These are phyloP conservation scores for Apostichopus japonicus DNA, from an alignment of 35 echinoderm and acorn worm genomes.

Conservation along the genomic window DNA sequence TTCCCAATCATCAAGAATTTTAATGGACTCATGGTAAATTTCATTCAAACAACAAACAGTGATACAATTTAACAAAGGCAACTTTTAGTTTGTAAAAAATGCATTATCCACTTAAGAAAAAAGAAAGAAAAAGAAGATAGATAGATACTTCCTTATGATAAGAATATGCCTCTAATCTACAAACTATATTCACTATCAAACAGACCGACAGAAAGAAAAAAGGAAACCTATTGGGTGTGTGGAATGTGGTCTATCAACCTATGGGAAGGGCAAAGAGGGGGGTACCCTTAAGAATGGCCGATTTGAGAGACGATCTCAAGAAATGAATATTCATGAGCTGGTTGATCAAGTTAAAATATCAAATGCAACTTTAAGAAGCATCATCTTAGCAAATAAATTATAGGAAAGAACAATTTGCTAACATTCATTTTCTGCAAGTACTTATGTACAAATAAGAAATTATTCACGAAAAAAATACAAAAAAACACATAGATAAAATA, in stretches of 20 bases:
- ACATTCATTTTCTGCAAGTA: not conserved
- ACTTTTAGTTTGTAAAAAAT: slow-evolving; percentile 10
- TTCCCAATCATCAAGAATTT: slow-evolving; percentile 14
- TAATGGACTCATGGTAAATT: slow-evolving; percentile 3
- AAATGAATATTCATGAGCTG: no score
- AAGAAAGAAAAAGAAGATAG: no score
- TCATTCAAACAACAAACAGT: slow-evolving; percentile 11
- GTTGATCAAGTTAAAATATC: no score
- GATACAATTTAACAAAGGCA: slow-evolving; percentile 9
- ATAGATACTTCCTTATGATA: not conserved
- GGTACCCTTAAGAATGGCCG: not conserved
- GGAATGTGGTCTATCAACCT: not conserved
- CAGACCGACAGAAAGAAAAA: not conserved
- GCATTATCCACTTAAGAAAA: not conserved
- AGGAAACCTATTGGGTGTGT: not conserved
- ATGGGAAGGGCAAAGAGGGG: not conserved
- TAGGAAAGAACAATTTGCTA: not conserved
- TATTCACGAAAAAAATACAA: not conserved
- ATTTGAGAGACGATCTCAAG: no score
- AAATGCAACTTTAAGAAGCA: no score
- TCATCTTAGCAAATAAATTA: not conserved
- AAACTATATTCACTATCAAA: not conserved
- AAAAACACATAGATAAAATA: no score
- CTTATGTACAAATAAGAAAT: not conserved
- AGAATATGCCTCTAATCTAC: not conserved